Evolutionary conservation across 2,888 invertebrate species (phyloP).

Genomic region (Nomada fabriciana): DNA sequence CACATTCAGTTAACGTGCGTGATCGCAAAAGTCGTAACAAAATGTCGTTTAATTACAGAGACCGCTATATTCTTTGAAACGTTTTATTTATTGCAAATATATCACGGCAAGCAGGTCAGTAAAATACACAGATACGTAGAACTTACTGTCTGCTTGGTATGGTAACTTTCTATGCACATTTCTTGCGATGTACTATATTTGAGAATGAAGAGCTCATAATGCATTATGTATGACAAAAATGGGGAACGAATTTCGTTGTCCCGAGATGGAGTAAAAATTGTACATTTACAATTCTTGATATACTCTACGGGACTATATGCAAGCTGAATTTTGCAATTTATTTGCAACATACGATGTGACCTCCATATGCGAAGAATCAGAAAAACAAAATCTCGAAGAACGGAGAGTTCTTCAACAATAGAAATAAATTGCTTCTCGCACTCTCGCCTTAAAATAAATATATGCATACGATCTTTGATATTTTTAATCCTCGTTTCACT

Average conservation of each 20-base stretch:
- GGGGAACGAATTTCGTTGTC: neutral
- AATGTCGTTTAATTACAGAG: constrained; percentile 19
- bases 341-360: neutral
- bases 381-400: constrained; percentile 11
- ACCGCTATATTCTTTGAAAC: neutral
- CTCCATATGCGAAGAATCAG: neutral
- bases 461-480: neutral
- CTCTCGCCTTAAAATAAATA: constrained; percentile 17
- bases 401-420: constrained; percentile 5
- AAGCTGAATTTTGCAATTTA: constrained; percentile 8
- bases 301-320: neutral
- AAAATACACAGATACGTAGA: neutral
- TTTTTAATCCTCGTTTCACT: constrained; percentile 13
- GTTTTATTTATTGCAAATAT: constrained; percentile 7
- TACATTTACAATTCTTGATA: neutral
- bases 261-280: neutral
- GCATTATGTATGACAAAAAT: no score
- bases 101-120: neutral
- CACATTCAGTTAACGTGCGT: constrained; percentile 9
- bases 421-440: constrained; percentile 17
- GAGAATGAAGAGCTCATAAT: no score
- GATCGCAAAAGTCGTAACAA: constrained; percentile 7
- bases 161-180: neutral
- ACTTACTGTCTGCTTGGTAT: neutral
- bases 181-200: no score